These are phyloP conservation scores for Eulemur mongoz DNA, from an alignment of 2,797 vertebrate genomes.

Conservation along the genomic window DNA sequence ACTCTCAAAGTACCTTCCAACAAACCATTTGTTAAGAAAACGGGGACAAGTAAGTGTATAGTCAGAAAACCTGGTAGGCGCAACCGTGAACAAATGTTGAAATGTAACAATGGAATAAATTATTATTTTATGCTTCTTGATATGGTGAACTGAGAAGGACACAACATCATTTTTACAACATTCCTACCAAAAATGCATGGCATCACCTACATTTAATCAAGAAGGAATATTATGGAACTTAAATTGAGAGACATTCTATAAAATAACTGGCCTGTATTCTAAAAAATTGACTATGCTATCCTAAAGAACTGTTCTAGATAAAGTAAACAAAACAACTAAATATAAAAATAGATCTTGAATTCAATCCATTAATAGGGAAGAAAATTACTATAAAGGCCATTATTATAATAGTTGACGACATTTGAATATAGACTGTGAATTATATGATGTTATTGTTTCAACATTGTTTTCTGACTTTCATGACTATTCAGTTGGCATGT, in stretches of 20 bases:
- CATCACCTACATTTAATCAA: background rate
- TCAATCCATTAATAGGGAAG: background rate
- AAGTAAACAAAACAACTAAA: background rate
- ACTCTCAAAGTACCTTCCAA: background rate
- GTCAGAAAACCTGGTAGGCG: background rate
- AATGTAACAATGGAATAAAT: background rate
- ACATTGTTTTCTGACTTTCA: background rate
- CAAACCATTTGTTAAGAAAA: background rate
- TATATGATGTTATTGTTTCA: background rate
- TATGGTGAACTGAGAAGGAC: background rate
- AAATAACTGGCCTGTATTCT: background rate
- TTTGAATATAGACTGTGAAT: background rate
- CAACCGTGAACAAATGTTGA: background rate
- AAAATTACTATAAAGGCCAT: background rate
- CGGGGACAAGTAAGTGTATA: fast-evolving
- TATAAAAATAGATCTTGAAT: background rate
- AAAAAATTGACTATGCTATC: background rate
- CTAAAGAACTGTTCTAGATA: background rate
- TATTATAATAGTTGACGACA: background rate
- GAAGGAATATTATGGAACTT: background rate
- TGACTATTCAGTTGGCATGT: background rate
- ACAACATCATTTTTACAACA: background rate
- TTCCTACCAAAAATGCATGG: background rate
- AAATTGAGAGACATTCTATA: background rate
- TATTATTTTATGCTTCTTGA: background rate